Evolutionary conservation across 1,140 invertebrate species (phyloP), one percentile per base, ranked within the genome.

Genomic region (Trichonephila inaurata): DNA sequence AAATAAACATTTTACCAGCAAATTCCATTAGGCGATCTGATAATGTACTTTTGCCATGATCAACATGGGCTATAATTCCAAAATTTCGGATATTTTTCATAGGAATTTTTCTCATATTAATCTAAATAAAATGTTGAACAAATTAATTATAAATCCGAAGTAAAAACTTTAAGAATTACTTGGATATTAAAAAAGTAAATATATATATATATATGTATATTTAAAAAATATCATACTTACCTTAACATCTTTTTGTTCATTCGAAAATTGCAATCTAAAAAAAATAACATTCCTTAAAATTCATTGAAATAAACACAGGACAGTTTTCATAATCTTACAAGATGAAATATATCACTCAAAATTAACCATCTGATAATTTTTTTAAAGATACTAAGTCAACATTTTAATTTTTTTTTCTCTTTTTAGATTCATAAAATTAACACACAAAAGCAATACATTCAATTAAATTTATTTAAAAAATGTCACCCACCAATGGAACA

Each of bases 11-110:
- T 40, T 89, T 94, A 93, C 94, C 94, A 19, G 95, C 91, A 62
- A 94, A 77, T 93, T 96, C 94, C 21, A 96, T 90, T 10, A 96
- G 90, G 40, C 96, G 94, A 93, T 96, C 95, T 33, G 95, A 95
- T 18, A 96, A 82, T 6, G 95, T 96, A 81, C 95, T 95, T 91
- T 96, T 96, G 1, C 95, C 96, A 92, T 96, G 95, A 92, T 96
- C 95, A 66, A 96, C 94, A 94, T 96, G 95, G 33, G 95, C 96
- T 64, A 96, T 95, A 16, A 96, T 95, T 51, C 95, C 89, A 94
- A 95, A 95, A 88, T 95, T 95, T 83, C 95, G 64, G 14, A 96
- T 95, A 72, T 95, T 91, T 69, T 94, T 66, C 28, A 58, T 16
- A 1, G 94, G 94, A 88, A 92, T 94, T 61, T 91, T 94, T 60